Conservation (phyloP, 2,113 vertebrate genomes). For the Macrotis lagotis region DNA sequence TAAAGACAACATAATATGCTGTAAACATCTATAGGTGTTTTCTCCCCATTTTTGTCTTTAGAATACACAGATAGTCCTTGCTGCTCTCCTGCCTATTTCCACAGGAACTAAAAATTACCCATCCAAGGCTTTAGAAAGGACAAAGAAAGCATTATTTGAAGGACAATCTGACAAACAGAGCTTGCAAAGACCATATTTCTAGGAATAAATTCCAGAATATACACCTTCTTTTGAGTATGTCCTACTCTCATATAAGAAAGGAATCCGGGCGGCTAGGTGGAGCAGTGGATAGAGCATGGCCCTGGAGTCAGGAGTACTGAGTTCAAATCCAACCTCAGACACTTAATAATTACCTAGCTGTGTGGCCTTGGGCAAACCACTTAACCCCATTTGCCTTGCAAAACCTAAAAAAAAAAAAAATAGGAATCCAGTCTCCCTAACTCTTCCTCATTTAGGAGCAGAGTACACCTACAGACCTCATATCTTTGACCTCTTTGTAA, state of each 20-base stretch:
- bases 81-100: conserved; percentile 11
- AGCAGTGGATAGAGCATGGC: no score
- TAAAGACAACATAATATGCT: conserved; percentile 51
- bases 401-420: no score
- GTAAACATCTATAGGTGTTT: conserved; percentile 52
- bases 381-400: no score
- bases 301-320: no score
- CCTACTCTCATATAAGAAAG: not conserved
- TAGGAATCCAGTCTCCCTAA: not conserved
- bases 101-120: conserved; percentile 33
- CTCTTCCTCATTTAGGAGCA: not conserved
- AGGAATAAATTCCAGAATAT: not conserved
- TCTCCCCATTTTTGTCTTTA: conserved; percentile 41
- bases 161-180: not conserved
- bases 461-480: not conserved
- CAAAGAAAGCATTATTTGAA: conserved; percentile 9
- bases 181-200: not conserved
- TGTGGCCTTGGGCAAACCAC: no score
- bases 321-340: no score
- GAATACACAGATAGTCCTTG: conserved; percentile 1
- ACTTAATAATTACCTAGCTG: no score
- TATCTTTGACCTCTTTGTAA: not conserved
- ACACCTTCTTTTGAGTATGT: not conserved
- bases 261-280: no score
- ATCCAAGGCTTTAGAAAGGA: conserved; percentile 45